phyloP scores from a whole-genome alignment of 2,113 vertebrate species.

The Gymnogyps californianus region DNA sequence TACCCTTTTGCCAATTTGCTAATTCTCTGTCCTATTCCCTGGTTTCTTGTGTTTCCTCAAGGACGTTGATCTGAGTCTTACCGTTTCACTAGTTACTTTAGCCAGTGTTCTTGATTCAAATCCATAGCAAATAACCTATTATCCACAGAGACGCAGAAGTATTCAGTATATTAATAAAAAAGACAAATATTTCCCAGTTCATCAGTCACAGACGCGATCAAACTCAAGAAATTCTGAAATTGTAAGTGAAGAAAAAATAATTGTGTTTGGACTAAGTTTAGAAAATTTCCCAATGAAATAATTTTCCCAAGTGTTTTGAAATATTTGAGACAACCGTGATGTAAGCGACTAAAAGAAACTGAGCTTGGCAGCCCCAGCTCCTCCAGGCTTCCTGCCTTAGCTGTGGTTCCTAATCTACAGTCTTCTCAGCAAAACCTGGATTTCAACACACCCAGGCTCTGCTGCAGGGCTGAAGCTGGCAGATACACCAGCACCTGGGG shows the following conservation, averaged over 20 bases:
- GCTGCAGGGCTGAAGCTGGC: neutral
- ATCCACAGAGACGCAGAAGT: constrained; percentile 17
- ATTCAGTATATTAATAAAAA: neutral
- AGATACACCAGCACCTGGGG: neutral
- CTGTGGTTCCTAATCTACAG: neutral
- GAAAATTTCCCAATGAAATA: constrained; percentile 30
- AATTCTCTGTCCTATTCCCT: neutral
- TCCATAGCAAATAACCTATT: constrained; percentile 47
- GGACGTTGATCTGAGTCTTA: constrained; percentile 2
- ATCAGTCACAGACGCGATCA: neutral
- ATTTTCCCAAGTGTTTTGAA: neutral
- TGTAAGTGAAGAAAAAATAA: constrained; percentile 5
- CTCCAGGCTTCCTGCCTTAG: neutral
- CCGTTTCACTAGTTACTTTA: neutral
- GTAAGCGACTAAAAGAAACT: neutral
- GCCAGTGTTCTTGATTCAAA: constrained; percentile 16
- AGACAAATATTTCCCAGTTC: constrained; percentile 29
- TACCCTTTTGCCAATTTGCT: neutral
- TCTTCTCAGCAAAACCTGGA: neutral
- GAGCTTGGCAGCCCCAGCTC: neutral
- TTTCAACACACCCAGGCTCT: neutral
- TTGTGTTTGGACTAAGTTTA: neutral
- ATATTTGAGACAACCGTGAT: neutral
- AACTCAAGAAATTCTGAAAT: constrained; percentile 38
- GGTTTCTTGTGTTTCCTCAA: constrained; percentile 39